These are phyloP conservation scores for Ametastegia equiseti DNA, from an alignment of 2,888 invertebrate genomes.

Conservation along the genomic window DNA sequence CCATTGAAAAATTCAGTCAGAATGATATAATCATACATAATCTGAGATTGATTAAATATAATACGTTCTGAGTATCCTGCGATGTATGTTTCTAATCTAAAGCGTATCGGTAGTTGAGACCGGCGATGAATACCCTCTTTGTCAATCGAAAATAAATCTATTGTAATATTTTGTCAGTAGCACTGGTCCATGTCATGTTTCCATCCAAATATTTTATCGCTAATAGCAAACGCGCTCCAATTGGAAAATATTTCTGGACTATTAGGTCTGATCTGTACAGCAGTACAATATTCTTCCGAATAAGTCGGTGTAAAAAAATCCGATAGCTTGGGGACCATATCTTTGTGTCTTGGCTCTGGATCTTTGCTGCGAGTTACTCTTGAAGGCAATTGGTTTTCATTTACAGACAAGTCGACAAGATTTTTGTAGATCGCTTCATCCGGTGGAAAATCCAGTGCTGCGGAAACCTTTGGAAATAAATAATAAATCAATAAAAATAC, in stretches of 20 bases:
- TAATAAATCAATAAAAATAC: not conserved
- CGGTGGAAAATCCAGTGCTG: constrained; percentile 65
- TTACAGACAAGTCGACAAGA: constrained; percentile 66
- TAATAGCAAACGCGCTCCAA: constrained; percentile 66
- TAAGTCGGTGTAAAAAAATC: constrained; percentile 67
- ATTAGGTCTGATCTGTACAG: constrained; percentile 58
- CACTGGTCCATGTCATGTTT: constrained; percentile 60
- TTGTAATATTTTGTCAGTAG: constrained; percentile 35
- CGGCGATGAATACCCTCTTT: not conserved
- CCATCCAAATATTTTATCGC: constrained; percentile 67
- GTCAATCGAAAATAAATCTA: constrained; percentile 32
- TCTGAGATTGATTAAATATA: constrained; percentile 11
- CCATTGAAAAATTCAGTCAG: not conserved
- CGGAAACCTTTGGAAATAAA: constrained; percentile 62
- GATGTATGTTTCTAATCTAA: constrained; percentile 11
- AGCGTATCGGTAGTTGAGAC: not conserved
- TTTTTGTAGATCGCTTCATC: constrained; percentile 68
- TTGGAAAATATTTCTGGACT: constrained; percentile 60
- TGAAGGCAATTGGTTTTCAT: constrained; percentile 66
- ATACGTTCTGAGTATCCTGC: constrained; percentile 25
- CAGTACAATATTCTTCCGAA: constrained; percentile 62
- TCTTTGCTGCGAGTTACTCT: constrained; percentile 67
- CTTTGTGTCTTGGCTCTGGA: constrained; percentile 68
- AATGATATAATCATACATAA: not conserved
- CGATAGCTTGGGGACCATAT: constrained; percentile 64